Conservation (phyloP, 2,113 vertebrate genomes). For the Regulus satrapa region DNA sequence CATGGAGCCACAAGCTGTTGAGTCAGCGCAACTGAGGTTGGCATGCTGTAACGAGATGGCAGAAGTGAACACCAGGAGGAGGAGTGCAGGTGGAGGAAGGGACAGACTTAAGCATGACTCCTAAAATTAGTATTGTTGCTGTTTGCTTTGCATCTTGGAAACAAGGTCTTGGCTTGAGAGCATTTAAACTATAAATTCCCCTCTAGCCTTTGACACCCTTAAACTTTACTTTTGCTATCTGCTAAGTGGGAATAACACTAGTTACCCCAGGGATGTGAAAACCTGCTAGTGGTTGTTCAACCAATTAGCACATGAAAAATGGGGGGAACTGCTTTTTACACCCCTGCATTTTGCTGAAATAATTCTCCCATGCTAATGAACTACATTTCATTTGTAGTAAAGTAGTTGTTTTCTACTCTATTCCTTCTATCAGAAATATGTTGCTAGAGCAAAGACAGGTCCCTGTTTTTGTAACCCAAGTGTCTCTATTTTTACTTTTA, state of each 20-base stretch:
- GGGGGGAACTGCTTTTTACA: neutral
- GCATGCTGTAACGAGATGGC: neutral
- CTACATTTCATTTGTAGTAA: neutral
- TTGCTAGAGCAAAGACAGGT: constrained; percentile 5
- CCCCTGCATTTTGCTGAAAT: neutral
- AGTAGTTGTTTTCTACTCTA: neutral
- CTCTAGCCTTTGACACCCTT: neutral
- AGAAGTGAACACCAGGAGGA: neutral
- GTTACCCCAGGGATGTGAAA: neutral
- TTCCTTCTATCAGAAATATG: neutral
- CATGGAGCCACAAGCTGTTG: neutral
- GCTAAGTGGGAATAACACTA: neutral
- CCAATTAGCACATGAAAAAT: neutral
- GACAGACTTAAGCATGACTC: neutral
- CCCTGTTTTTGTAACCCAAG: constrained; percentile 28
- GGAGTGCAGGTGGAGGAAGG: neutral
- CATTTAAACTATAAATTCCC: neutral
- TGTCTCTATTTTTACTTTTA: constrained; percentile 52
- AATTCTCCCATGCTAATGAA: neutral
- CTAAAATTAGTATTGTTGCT: constrained; percentile 44
- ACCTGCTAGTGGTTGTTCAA: neutral
- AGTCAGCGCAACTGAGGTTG: constrained; percentile 34
- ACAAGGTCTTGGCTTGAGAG: neutral
- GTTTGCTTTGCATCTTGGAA: constrained; percentile 39
- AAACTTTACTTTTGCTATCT: neutral